These are phyloP conservation scores for Anastrepha ludens DNA, from an alignment of 1,140 invertebrate genomes.

Conservation along the genomic window DNA sequence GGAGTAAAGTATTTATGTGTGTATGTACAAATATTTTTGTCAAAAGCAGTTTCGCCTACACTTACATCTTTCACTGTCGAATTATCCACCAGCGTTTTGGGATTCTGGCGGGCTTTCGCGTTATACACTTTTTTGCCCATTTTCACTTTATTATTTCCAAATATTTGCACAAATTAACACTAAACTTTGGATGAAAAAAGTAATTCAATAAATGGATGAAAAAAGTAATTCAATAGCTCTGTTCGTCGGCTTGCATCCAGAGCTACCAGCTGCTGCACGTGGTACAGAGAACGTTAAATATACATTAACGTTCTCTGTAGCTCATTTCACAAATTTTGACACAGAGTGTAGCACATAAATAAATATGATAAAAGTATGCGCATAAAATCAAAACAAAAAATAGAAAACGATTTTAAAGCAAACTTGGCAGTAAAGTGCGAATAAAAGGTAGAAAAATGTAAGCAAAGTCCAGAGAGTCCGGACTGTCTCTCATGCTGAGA, in stretches of 20 bases:
- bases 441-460: not conserved
- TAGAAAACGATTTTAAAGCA: not conserved
- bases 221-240: no score
- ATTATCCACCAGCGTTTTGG: conserved; percentile 83
- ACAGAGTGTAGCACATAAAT: not conserved
- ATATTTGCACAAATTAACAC: not conserved
- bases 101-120: conserved; percentile 83
- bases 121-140: conserved; percentile 84
- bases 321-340: not conserved
- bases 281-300: no score
- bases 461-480: not conserved
- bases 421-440: not conserved
- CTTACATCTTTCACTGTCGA: conserved; percentile 81
- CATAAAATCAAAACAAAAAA: conserved; percentile 13
- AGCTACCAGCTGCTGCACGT: not conserved
- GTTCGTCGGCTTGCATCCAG: not conserved
- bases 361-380: not conserved
- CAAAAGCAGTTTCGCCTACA: not conserved
- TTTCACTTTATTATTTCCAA: conserved; percentile 9
- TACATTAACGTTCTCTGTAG: no score
- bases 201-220: no score
- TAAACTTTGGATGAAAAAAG: no score
- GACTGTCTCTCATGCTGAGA: no score
- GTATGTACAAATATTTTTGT: not conserved
- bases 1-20: not conserved